Evolutionary conservation across 2,113 vertebrate species (phyloP).

Genomic region (Gobius niger): DNA sequence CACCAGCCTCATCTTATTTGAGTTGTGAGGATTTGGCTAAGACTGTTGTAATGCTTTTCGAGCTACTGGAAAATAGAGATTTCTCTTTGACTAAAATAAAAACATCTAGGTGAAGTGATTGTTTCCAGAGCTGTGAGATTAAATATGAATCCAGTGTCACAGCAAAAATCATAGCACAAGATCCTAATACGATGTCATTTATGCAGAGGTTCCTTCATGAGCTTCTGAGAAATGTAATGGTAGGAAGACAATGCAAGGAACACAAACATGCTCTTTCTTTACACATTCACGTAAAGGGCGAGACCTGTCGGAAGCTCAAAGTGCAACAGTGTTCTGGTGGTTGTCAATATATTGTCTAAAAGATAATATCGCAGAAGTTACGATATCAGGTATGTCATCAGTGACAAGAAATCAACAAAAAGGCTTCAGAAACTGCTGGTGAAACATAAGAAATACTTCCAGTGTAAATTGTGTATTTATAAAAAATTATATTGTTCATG

Average conservation of each 20-base stretch:
- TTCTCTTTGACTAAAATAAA: conserved; percentile 69
- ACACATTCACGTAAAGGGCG: not conserved
- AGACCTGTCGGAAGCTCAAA: too few relatives aligned
- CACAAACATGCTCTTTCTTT: conserved; percentile 19
- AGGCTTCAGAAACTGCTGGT: too few relatives aligned
- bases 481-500: too few relatives aligned
- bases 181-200: conserved; percentile 65
- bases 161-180: conserved; percentile 72
- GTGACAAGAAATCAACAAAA: too few relatives aligned
- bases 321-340: too few relatives aligned
- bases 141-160: conserved; percentile 72
- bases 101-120: conserved; percentile 72
- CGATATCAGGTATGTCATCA: too few relatives aligned
- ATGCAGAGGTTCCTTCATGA: conserved; percentile 54
- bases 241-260: too few relatives aligned
- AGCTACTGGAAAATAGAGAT: conserved; percentile 58
- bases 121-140: conserved; percentile 77
- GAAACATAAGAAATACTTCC: too few relatives aligned
- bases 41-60: conserved; percentile 25
- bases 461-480: too few relatives aligned
- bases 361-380: too few relatives aligned
- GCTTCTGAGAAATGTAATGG: conserved; percentile 39
- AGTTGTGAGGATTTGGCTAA: conserved; percentile 1
- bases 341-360: too few relatives aligned
- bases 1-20: not conserved